Evolutionary conservation across 2,888 invertebrate genomes (phyloP), one percentile per base, ranked within the genome.

Genomic region (Ceriagrion tenellum): DNA sequence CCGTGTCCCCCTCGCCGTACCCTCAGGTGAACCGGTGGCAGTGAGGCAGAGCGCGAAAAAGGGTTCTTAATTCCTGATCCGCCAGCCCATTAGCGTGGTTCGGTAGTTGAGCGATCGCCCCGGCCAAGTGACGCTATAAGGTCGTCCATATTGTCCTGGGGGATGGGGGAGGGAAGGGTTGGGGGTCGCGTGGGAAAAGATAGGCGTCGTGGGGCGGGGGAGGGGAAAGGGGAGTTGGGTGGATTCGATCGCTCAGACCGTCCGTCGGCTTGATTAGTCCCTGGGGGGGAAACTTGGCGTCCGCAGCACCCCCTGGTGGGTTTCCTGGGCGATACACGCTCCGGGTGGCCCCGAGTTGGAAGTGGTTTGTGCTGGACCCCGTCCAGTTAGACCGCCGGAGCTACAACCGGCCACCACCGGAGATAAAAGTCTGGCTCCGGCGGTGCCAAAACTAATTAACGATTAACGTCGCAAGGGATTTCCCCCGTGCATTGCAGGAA

Each of bases 51-150:
- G n/a, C 69, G 35, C 81, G 13, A 35, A 30, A 47, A 47, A n/a
- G 81, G 81, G 35, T 35, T 81, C 81, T 35, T 81, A 30, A 81
- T 81, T 35, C 81, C 81, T 35, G 81, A 81, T 81, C 81, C 81
- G 35, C 30, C 10, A 16, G 12, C 12, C 81, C 81, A 81, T 81
- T 81, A 81, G 18, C 81, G 81, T 35, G 81, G 81, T 18, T 13
- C 35, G 4, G 30, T 81, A 81, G 81, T 81, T 47, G 4, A 35
- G 81, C 16, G 35, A 81, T 81, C 81, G 13, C 18, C 18, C 35
- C 81, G 3, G 81, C 81, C 30, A 2, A 8, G 30, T 16, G 81
- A 18, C 81, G 81, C 35, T 23, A 47, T 47, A 47, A 16, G 81
- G 81, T 81, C 35, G 13, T 13, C 81, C 81, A 69, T 69, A 69